phyloP scores from a whole-genome alignment of 2,888 invertebrate species.

The Willowsia nigromaculata region DNA sequence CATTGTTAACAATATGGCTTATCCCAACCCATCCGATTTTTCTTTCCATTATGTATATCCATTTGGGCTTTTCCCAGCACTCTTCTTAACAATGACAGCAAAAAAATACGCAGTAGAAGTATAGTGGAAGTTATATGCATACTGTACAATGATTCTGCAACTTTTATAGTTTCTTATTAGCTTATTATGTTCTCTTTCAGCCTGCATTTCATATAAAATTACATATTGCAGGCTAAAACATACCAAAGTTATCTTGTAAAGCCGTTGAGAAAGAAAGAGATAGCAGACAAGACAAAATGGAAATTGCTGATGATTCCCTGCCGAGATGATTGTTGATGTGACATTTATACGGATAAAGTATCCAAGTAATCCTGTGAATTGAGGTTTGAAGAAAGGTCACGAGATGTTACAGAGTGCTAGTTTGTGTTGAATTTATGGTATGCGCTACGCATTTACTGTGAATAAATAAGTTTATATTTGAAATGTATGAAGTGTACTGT shows the following conservation, averaged over 20 bases:
- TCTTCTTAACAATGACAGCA: background rate
- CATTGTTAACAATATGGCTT: background rate
- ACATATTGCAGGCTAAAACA: too few relatives aligned
- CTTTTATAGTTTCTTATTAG: background rate
- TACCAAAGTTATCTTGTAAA: background rate
- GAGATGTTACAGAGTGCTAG: background rate
- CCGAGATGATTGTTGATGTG: constrained; percentile 62
- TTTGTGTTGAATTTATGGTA: background rate
- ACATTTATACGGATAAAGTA: constrained; percentile 62
- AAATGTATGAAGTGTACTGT: too few relatives aligned
- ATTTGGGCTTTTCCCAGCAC: constrained; percentile 16
- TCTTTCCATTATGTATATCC: background rate
- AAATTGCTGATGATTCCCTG: constrained; percentile 60
- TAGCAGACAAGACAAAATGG: constrained; percentile 35
- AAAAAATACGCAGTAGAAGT: background rate
- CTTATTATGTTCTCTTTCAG: too few relatives aligned
- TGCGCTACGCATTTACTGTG: background rate
- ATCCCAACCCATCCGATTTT: constrained; percentile 26
- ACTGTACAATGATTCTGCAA: background rate
- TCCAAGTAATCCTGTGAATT: constrained; percentile 29
- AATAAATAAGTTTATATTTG: background rate
- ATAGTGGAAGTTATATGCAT: background rate
- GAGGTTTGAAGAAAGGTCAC: constrained; percentile 39
- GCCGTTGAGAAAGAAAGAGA: background rate
- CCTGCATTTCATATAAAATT: too few relatives aligned